Conservation (phyloP, 2,797 vertebrate genomes). For the Myotis vivesi region DNA sequence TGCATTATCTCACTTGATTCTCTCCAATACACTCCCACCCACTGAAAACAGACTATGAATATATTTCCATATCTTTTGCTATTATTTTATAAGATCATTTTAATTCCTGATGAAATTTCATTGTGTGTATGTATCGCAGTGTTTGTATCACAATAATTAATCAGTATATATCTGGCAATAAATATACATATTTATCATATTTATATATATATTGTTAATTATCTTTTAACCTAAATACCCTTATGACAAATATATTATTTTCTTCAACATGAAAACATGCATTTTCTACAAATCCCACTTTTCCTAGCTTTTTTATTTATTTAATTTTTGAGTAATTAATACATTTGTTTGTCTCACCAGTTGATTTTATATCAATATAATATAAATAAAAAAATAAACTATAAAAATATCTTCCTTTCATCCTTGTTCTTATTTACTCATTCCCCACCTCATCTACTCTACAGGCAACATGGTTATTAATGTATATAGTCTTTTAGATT, state of each 20-base stretch:
- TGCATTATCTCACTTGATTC: neutral
- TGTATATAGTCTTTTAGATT: neutral
- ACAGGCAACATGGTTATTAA: neutral
- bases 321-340: constrained; percentile 11
- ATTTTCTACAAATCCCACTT: neutral
- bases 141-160: neutral
- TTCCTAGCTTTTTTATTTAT: neutral
- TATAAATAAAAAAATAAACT: neutral
- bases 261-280: neutral
- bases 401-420: neutral
- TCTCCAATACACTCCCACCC: neutral
- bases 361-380: neutral
- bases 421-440: neutral
- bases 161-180: neutral
- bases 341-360: neutral
- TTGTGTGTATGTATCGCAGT: neutral
- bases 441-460: neutral
- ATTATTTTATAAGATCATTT: constrained; percentile 2
- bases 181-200: neutral
- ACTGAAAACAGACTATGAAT: neutral
- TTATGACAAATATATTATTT: constrained; percentile 12
- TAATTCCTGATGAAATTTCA: neutral
- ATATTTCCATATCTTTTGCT: neutral
- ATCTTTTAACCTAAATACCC: constrained; percentile 11
- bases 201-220: neutral